Evolutionary conservation across 2,113 vertebrate genomes (phyloP).

Genomic region (Acanthisitta chloris): DNA sequence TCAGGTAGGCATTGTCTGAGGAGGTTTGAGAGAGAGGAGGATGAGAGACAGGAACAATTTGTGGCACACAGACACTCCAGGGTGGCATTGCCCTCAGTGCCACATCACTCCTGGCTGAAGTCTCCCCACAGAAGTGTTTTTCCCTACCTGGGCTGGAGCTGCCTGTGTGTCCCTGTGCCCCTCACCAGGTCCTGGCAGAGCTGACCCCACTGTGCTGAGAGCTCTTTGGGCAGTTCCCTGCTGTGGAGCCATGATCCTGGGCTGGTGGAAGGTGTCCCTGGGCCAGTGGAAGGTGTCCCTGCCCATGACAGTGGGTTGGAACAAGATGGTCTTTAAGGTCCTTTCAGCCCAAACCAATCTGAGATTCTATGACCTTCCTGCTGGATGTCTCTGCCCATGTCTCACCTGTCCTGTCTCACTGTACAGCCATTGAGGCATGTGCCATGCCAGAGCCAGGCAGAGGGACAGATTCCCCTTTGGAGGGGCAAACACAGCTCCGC

Average conservation of each 20-base stretch:
- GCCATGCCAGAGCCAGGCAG: not conserved
- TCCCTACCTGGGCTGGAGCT: not conserved
- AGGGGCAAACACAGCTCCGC: not conserved
- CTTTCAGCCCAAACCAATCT: not conserved
- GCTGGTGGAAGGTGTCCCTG: not conserved
- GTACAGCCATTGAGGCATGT: not conserved
- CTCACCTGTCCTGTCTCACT: not conserved
- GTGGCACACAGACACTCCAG: not conserved
- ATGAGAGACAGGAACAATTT: not conserved
- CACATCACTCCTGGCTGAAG: not conserved
- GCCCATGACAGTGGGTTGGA: not conserved
- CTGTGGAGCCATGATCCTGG: not conserved
- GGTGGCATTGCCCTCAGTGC: fast-evolving
- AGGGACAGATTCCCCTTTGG: not conserved
- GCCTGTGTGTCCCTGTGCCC: not conserved
- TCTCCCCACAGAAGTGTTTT: not conserved
- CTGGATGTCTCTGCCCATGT: not conserved
- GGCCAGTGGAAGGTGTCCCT: not conserved
- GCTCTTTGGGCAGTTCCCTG: not conserved
- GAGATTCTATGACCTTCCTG: not conserved
- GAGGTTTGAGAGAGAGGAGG: not conserved
- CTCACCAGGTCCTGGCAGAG: not conserved
- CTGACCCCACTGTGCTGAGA: not conserved
- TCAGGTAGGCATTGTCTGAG: not conserved
- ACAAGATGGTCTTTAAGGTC: not conserved